Conservation (phyloP, 2,113 vertebrate genomes). For the Melanotaenia duboulayi region DNA sequence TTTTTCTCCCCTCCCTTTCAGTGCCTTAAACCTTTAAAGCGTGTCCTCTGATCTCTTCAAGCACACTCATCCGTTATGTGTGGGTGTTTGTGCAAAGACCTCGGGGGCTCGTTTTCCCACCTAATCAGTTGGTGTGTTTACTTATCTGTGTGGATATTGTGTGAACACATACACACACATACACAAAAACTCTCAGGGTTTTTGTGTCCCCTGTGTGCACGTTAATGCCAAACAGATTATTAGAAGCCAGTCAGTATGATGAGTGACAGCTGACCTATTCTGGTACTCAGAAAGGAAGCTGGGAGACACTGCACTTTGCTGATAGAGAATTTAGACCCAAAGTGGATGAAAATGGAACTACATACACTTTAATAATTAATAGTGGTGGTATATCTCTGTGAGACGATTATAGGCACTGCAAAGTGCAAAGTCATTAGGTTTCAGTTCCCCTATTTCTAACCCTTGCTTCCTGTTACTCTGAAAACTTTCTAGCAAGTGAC, state of each 20-base stretch:
- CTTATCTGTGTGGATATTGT: conserved; percentile 1
- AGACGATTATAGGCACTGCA: background rate
- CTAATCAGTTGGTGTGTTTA: conserved; percentile 15
- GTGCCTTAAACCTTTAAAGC: conserved; percentile 21
- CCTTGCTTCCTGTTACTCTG: conserved; percentile 7
- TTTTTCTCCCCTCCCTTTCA: background rate
- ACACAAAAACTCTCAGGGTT: conserved; percentile 25
- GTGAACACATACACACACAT: conserved; percentile 1
- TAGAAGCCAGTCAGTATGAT: conserved; percentile 34
- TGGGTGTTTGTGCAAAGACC: conserved; percentile 43
- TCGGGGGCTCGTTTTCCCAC: conserved; percentile 21
- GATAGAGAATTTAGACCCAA: conserved; percentile 23
- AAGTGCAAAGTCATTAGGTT: conserved; percentile 37
- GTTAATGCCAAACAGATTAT: conserved; percentile 78
- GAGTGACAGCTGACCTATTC: conserved; percentile 81
- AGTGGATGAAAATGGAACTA: conserved; percentile 31
- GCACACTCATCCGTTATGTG: conserved; percentile 23
- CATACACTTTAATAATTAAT: conserved; percentile 23
- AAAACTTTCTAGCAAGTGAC: conserved; percentile 12
- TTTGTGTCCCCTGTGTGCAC: conserved; percentile 50
- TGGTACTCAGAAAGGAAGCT: conserved; percentile 68
- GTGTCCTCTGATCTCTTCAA: conserved; percentile 13
- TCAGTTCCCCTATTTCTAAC: conserved; percentile 33
- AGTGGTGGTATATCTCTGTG: background rate
- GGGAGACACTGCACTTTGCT: conserved; percentile 37